Base-by-base conservation (phyloP, 2,797 vertebrate species). In the Pelodytes ibericus region DNA sequence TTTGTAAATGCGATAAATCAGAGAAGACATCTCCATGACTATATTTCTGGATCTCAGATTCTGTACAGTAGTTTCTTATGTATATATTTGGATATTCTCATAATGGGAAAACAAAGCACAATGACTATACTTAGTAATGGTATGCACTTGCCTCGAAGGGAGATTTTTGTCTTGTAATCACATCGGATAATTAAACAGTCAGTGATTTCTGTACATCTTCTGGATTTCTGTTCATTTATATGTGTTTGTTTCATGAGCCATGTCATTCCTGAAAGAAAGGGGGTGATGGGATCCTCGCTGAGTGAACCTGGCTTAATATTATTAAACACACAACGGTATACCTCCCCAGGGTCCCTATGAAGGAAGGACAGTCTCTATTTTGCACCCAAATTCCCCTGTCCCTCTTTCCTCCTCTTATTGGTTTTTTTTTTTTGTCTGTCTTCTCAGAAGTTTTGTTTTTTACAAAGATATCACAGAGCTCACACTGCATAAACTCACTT, bases 1-100 rank as follows among this genome's bases (percentile, higher is more conserved):
- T 97, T 97, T 97, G 89, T 95, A 96, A 93, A 91, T 89, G 90
- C 91, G 88, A 87, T 18, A 86, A 89, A 83, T 88, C 72, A 79
- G 75, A 89, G 62, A 31, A 61, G 87, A 89, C 88, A 88, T 89
- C 91, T 91, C 89, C 90, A 91, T 92, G 92, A 91, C 90, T 90
- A 86, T 89, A 88, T 89, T 92, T 89, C 88, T 90, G 88, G 86
- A 89, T 90, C 84, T 94, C 86, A 89, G 88, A 94, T 87, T 83
- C 89, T 92, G 91, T 95, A 91, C 89, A 92, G 91, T 95, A 91
- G 89, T 90, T 94, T 95, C 94, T 91, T 83, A 87, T 92, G 91
- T 94, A 93, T 90, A 91, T 90, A 86, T 86, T 86, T 87, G 90
- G 90, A 67, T 91, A 90, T 74, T 88, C 90, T 88, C 85, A 87